Evolutionary conservation across 2,888 invertebrate species (phyloP), one percentile per base, ranked within the genome.

Genomic region (Nematopogon swammerdamellus): DNA sequence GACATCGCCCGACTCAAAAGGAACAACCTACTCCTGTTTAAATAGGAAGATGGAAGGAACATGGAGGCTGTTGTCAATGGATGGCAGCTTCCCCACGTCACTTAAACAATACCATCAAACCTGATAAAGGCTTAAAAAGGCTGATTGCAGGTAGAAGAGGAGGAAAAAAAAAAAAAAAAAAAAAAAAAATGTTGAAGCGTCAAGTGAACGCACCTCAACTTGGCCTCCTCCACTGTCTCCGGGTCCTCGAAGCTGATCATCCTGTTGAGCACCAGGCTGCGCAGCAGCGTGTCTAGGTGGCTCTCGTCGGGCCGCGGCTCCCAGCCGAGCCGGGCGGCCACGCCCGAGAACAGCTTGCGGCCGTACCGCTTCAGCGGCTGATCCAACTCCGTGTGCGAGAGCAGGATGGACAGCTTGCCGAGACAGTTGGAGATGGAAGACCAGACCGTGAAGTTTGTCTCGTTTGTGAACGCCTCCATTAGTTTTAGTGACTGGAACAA

Each of bases 371-470:
- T 87, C 59, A 91, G 89, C 2, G 85, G 79, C 18, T 86, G 84
- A 60, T 88, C 85, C 53, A 85, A 83, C 17, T 91, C 88, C 1
- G 93, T 90, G 67, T 94, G 89, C 2, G 91, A 89, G 52, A 95
- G 77, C 20, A 96, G 75, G 45, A 85, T 83, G 51, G 85, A 85
- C 49, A 96, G 76, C 63, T 88, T 89, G n/a, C 85, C 82, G 49
- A 96, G 72, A 58, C 91, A 90, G 64, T 88, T 89, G 44, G 85
- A 85, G 56, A 95, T 87, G 1, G 89, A 88, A 6, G 87, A 89
- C 97, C 97, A 97, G 1, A 97, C 97, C 0, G 95, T 95, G 74
- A 90, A 97, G 70, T 96, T 92, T 36, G 86, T 87, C 68, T 97
- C 96, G 57, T 90, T 86, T 54, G 85, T 82, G 65, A 89, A 95